These are phyloP conservation scores for Pandion haliaetus DNA, from an alignment of 2,113 vertebrate species.

Conservation along the genomic window DNA sequence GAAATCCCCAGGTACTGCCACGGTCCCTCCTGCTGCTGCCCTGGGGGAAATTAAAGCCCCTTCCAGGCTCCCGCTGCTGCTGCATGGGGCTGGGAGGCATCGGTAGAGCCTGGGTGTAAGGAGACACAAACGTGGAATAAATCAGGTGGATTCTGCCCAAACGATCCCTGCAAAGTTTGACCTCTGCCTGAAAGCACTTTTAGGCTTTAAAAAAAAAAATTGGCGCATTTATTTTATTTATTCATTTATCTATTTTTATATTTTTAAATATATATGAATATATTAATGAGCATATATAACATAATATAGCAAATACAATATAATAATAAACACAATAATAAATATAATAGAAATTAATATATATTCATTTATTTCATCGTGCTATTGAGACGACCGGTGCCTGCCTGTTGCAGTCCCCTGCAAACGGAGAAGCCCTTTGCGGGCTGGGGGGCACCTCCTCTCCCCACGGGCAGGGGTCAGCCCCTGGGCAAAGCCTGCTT, in stretches of 20 bases:
- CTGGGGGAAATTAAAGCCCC: rapidly evolving
- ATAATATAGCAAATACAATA: too few species aligned
- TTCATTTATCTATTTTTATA: not conserved
- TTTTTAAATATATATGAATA: too few species aligned
- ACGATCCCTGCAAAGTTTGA: not conserved
- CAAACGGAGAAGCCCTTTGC: not conserved
- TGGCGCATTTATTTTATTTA: not conserved
- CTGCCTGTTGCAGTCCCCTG: not conserved
- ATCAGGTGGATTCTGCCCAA: not conserved
- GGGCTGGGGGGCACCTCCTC: not conserved
- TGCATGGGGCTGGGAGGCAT: not conserved
- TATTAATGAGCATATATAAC: too few species aligned
- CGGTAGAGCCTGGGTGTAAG: rapidly evolving
- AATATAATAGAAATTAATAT: not conserved
- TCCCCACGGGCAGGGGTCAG: not conserved
- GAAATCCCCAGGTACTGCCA: constrained; percentile 81
- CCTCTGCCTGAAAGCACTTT: not conserved
- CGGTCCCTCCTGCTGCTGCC: not conserved
- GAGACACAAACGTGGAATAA: rapidly evolving
- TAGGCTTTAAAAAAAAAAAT: not conserved
- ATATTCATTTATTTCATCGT: not conserved
- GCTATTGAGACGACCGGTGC: not conserved
- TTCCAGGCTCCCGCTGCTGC: rapidly evolving
- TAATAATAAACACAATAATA: too few species aligned
- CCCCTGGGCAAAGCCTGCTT: not conserved